Percentiles rank a stretch among this genome's conserved stretches.
Conservation (phyloP, 2,888 invertebrate genomes). For the Sphecodes monilicornis region DNA sequence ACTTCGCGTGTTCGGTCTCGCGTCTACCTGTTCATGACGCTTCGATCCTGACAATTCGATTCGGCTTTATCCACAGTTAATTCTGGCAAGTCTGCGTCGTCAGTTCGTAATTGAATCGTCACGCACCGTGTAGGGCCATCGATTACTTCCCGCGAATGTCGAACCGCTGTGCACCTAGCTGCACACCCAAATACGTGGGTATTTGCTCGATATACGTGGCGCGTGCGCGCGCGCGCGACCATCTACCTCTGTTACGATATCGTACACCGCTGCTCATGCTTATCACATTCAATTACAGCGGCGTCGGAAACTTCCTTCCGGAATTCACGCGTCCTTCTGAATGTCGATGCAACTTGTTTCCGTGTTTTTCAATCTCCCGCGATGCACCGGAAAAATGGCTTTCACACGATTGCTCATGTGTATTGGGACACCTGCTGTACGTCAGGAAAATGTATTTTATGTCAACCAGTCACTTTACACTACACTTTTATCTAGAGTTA, state of each 20-base stretch:
- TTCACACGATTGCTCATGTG: not conserved
- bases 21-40: slow-evolving; percentile 43
- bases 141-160: slow-evolving; percentile 66
- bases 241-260: slow-evolving; percentile 40
- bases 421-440: not conserved
- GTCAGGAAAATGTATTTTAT: not conserved
- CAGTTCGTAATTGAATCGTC: slow-evolving; percentile 74
- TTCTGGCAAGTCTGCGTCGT: slow-evolving; percentile 69
- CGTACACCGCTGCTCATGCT: slow-evolving; percentile 25
- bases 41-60: slow-evolving; percentile 68
- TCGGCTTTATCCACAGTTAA: slow-evolving; percentile 70
- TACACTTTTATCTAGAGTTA: not conserved
- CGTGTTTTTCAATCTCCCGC: not conserved
- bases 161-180: slow-evolving; percentile 47
- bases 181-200: slow-evolving; percentile 30
- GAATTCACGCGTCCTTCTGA: slow-evolving; percentile 31
- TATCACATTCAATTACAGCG: slow-evolving; percentile 46
- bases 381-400: not conserved
- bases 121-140: slow-evolving; percentile 69
- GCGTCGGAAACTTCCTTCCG: slow-evolving; percentile 12
- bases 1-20: not conserved
- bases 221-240: not conserved
- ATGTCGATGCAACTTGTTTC: not conserved
- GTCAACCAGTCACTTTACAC: not conserved
- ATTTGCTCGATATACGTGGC: slow-evolving; percentile 32